Percentiles rank a stretch among this genome's conserved stretches.
Evolutionary conservation across 2,113 vertebrate species (phyloP).

Genomic region (Sciurus niger): DNA sequence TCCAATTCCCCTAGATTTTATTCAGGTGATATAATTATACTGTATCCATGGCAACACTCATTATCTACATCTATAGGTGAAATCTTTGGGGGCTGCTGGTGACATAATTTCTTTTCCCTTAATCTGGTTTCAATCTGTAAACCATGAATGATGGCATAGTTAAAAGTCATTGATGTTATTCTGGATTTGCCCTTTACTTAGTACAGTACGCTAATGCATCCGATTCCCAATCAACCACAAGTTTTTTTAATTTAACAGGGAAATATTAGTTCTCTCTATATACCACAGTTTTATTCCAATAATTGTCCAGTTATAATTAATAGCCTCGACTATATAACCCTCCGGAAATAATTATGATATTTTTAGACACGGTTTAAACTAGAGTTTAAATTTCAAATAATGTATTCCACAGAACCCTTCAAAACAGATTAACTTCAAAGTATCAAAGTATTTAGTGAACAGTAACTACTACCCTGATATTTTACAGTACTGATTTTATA

Average conservation of each 20-base stretch:
- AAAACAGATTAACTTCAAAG: constrained; percentile 41
- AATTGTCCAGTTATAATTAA: constrained; percentile 46
- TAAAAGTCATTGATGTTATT: constrained; percentile 44
- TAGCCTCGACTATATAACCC: neutral
- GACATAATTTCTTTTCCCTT: constrained; percentile 20
- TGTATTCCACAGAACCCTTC: neutral
- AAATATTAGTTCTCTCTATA: constrained; percentile 2
- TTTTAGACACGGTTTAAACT: constrained; percentile 57
- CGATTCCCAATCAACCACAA: neutral
- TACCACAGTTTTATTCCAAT: constrained; percentile 35
- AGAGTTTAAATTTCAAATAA: constrained; percentile 41
- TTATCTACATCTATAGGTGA: constrained; percentile 74
- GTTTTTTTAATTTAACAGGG: constrained; percentile 25
- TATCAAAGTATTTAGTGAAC: constrained; percentile 19
- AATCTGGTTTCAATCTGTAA: constrained; percentile 59
- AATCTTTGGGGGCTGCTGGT: constrained; percentile 30
- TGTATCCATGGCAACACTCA: constrained; percentile 70
- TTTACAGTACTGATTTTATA: neutral
- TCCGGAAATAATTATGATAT: constrained; percentile 30
- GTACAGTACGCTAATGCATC: neutral
- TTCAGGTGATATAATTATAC: constrained; percentile 78
- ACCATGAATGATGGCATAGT: neutral
- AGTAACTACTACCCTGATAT: neutral
- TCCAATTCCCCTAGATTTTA: constrained; percentile 73
- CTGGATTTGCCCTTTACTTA: constrained; percentile 38